Evolutionary conservation across 2,888 invertebrate species (phyloP).

Genomic region (Zootermopsis nevadensis): DNA sequence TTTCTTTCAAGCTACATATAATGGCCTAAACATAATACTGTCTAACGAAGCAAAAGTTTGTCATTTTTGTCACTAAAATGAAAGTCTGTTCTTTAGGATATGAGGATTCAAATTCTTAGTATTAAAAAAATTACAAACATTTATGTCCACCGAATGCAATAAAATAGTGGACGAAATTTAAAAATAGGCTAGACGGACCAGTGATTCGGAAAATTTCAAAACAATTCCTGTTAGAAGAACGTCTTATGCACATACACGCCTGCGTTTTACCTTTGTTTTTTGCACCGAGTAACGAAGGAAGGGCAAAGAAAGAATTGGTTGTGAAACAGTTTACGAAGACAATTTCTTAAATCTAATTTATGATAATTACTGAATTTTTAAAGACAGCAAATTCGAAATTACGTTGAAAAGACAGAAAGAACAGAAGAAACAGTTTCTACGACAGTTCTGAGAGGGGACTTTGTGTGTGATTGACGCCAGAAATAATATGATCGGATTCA

Average conservation of each 20-base stretch:
- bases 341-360: not conserved
- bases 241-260: not conserved
- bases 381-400: not conserved
- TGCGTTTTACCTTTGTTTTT: not conserved
- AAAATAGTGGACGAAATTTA: not conserved
- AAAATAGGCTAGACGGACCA: not conserved
- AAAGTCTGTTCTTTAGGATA: too few relatives aligned
- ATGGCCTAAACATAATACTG: too few relatives aligned
- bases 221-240: not conserved
- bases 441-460: not conserved
- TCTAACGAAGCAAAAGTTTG: too few relatives aligned
- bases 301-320: not conserved
- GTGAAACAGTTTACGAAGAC: not conserved
- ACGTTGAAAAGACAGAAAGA: not conserved
- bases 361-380: not conserved
- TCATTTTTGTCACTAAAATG: too few relatives aligned
- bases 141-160: not conserved
- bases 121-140: too few relatives aligned
- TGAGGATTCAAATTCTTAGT: too few relatives aligned
- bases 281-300: not conserved
- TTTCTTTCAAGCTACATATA: too few relatives aligned
- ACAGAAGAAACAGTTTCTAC: not conserved
- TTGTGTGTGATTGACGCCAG: conserved; percentile 41
- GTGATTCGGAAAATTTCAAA: not conserved
- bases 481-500: conserved; percentile 44